phyloP scores from a whole-genome alignment of 2,888 invertebrate species.

The Cephonodes hylas region DNA sequence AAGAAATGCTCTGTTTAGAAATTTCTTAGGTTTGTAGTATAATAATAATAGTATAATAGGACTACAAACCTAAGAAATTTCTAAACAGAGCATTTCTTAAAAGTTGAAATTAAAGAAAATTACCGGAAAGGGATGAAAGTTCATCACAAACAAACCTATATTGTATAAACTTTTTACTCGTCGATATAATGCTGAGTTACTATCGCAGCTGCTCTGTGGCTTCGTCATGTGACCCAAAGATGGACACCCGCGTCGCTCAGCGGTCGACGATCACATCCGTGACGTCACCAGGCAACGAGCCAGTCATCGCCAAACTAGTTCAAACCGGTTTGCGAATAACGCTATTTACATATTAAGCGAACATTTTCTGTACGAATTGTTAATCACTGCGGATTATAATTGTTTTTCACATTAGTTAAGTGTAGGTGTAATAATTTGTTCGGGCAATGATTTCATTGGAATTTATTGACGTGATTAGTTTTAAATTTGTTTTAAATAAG shows the following conservation, averaged over 20 bases:
- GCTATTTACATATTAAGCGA: neutral
- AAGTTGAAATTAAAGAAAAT: too few species aligned
- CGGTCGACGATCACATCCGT: conserved; percentile 16
- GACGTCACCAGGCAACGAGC: conserved; percentile 39
- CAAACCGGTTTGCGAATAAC: conserved; percentile 21
- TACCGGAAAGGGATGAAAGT: too few species aligned
- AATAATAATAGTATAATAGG: too few species aligned
- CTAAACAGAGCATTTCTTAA: too few species aligned
- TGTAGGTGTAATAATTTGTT: neutral
- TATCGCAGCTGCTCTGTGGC: neutral
- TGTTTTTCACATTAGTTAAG: neutral
- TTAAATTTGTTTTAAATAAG: neutral
- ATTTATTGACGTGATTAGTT: neutral
- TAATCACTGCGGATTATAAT: neutral
- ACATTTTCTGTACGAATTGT: conserved; percentile 13
- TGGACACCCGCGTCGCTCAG: neutral
- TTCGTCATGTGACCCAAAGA: neutral
- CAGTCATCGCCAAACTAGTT: conserved; percentile 29
- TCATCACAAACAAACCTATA: too few species aligned
- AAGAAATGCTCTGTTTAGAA: too few species aligned
- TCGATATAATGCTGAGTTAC: neutral
- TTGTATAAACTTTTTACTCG: neutral
- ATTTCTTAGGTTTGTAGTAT: too few species aligned
- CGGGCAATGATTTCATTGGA: neutral
- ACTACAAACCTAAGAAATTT: too few species aligned